These are phyloP conservation scores for Orestias chungarensis DNA, from an alignment of 2,797 vertebrate genomes.

Conservation along the genomic window DNA sequence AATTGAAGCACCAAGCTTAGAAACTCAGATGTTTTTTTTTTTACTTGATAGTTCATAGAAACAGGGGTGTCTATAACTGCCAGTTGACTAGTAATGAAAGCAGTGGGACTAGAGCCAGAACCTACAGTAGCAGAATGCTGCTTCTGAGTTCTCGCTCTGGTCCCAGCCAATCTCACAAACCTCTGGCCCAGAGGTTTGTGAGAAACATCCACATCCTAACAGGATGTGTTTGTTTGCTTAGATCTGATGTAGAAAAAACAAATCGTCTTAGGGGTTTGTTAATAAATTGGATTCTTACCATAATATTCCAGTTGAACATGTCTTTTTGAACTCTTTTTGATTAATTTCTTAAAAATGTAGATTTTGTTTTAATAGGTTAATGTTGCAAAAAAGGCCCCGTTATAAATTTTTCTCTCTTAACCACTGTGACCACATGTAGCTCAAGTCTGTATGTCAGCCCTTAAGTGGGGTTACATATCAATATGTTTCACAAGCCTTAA, in stretches of 20 bases:
- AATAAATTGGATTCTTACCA: neutral
- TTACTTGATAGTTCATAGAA: neutral
- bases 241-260: conserved; percentile 4
- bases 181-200: neutral
- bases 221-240: conserved; percentile 16
- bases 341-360: neutral
- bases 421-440: neutral
- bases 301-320: neutral
- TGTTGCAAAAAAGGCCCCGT: neutral
- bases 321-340: neutral
- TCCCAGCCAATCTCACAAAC: neutral
- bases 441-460: neutral
- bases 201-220: neutral
- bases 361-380: neutral
- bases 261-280: neutral
- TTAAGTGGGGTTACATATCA: neutral
- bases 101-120: neutral
- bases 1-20: neutral
- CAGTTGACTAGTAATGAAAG: neutral
- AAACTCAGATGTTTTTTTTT: neutral
- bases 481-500: neutral
- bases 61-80: neutral
- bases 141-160: neutral
- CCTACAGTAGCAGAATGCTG: neutral
- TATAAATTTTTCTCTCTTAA: neutral